Base-by-base conservation (phyloP, 2,888 invertebrate genomes). In the Leptothorax acervorum region DNA sequence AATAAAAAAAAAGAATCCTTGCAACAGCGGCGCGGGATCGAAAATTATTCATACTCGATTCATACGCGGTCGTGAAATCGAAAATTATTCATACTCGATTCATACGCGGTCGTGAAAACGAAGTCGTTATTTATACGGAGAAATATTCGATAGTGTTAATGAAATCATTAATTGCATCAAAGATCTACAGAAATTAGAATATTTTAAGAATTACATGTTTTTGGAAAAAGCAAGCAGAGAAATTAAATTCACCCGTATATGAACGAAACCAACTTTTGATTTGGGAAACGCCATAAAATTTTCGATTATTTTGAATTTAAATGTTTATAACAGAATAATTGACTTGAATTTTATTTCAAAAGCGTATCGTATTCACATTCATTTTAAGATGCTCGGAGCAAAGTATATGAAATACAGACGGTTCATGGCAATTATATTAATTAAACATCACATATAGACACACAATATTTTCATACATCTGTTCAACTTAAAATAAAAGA, bases 1-100 rank as follows among this genome's bases (percentile, higher is more conserved):
- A 84, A 89, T 73, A 39, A 11, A 65, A 83, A 73, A 84, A 53
- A 85, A 76, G 55, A 82, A 70, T 71, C 57, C 75, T 57, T 28
- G 35, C 66, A 71, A 70, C 82, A 85, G 15, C 8, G 39, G 39
- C 28, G 28, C 23, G 65, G 53, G 39, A 6, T 53, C 18, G 48
- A 31, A 28, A 45, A 73, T n/a, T 23, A n/a, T 60, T 76, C 53
- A 53, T 45, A 35, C 23, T 23, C 23, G n/a, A 35, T 35, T 35
- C 35, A 45, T 11, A 62, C n/a, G 12, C 23, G 62, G 23, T 28
- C 31, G 55, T 28, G 53, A 42, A 53, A 65, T 78, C 55, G 5
- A n/a, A 66, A n/a, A 73, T n/a, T 23, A n/a, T 60, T 76, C 53
- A 53, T 45, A 35, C n/a, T n/a, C n/a, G 23, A 35, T 35, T 35